Evolutionary conservation across 2,888 invertebrate species (phyloP), one percentile per base, ranked within the genome.

Genomic region (Griposia aprilina): DNA sequence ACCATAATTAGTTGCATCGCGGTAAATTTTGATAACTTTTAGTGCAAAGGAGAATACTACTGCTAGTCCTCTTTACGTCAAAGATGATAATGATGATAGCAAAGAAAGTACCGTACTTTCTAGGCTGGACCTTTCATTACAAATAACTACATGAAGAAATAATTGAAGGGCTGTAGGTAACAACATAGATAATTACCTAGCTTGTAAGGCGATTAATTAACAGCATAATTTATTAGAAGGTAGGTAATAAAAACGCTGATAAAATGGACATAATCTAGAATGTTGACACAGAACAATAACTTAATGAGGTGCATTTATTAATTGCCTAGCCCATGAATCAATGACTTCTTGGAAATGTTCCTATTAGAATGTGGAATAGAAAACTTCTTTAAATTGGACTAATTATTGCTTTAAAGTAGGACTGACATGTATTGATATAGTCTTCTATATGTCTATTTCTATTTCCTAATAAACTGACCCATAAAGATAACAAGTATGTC

Each of bases 391-490:
- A 57, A 45, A 13, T 68, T 55, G 0, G 2, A 11, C 23, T 41
- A 36, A 50, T n/a, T 55, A 50, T 26, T 26, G 50, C 3, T 41
- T 50, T 30, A 30, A 48, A 50, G 6, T 48, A 74, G 20, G 7
- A 36, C 30, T n/a, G 1, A 17, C 10, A 41, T 60, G 1, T 26
- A 15, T n/a, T 41, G 41, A 5, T 57, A 41, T 45, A 30, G 26
- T 76, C 17, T 36, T 30, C 23, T 72, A 26, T n/a, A 52, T 63
- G 10, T 5, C 26, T 45, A 15, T 41, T 30, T 52, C 8, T 66
- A 52, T 73, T 60, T 62, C 48, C 7, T 73, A 68, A 63, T 41
- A 68, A 50, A 78, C 4, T 70, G 66, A 75, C 76, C 59, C 66
- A 79, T 20, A 52, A 41, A 45, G 52, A 72, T 68, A 63, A 1